phyloP scores from a whole-genome alignment of 2,797 vertebrate genomes.

The Xiphophorus birchmanni region DNA sequence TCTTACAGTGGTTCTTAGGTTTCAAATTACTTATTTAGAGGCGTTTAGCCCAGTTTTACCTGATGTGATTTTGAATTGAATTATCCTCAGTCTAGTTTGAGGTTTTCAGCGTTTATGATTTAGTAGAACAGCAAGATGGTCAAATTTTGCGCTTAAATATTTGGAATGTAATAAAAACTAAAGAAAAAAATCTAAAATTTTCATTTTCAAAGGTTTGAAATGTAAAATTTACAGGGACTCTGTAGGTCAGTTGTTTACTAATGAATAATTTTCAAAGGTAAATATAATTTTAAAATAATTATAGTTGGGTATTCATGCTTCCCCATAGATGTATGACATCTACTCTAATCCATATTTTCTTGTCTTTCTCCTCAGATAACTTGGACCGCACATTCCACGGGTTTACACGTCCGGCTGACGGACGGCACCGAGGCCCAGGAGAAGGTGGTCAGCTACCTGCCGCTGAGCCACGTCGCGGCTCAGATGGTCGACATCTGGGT shows the following conservation, averaged over 20 bases:
- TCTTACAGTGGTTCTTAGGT: background rate
- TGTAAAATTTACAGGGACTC: background rate
- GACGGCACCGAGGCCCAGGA: slow-evolving; percentile 77
- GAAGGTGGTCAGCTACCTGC: slow-evolving; percentile 91
- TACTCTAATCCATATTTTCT: background rate
- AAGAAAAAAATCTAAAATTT: background rate
- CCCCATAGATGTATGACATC: background rate
- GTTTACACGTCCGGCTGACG: slow-evolving; percentile 57
- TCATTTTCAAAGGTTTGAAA: background rate
- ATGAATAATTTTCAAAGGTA: background rate
- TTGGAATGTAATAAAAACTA: background rate
- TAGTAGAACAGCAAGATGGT: background rate
- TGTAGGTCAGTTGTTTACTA: background rate
- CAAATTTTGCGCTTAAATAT: background rate
- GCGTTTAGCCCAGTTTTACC: background rate
- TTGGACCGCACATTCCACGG: slow-evolving; percentile 80
- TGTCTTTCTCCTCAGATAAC: slow-evolving; percentile 81
- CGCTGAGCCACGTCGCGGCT: slow-evolving; percentile 92
- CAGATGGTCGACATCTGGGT: slow-evolving; percentile 95
- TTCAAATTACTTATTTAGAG: background rate
- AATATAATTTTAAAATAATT: background rate
- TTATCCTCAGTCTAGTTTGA: background rate
- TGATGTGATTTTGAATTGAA: background rate
- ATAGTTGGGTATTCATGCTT: background rate
- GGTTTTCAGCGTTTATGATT: background rate